Conservation (phyloP, 2,888 invertebrate species). For the Drosophila mulleri region DNA sequence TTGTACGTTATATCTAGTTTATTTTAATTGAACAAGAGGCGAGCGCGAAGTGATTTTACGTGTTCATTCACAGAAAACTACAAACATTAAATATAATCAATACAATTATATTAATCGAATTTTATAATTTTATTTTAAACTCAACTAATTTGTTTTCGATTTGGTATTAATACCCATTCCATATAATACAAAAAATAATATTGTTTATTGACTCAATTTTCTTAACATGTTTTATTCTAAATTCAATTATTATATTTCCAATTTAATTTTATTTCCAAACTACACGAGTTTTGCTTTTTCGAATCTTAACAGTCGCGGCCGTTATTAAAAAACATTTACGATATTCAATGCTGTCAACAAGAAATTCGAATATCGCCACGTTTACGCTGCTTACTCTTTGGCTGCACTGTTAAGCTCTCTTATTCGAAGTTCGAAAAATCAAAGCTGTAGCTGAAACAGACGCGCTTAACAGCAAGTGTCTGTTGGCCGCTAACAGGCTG, state of each 20-base stretch:
- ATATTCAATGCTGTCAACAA: conserved; percentile 39
- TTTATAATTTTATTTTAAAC: not conserved
- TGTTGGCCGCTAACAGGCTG: not conserved
- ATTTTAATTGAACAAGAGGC: not conserved
- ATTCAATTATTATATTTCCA: not conserved
- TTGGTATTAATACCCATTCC: not conserved
- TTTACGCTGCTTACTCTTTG: conserved; percentile 41
- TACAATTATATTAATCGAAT: not conserved
- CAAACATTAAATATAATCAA: not conserved
- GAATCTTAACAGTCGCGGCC: not conserved
- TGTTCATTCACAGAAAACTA: not conserved
- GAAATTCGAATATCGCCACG: conserved; percentile 58
- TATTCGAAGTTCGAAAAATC: conserved; percentile 46
- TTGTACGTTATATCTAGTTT: not conserved
- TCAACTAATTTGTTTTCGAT: not conserved
- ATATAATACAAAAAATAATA: not conserved
- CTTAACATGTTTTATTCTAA: not conserved
- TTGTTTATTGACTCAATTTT: not conserved
- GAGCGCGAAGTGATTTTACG: not conserved
- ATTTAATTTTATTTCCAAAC: not conserved
- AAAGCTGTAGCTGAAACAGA: conserved; percentile 20
- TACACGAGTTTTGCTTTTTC: not conserved
- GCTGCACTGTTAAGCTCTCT: conserved; percentile 19
- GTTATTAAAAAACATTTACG: conserved; percentile 34
- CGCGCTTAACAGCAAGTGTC: conserved; percentile 8